These are phyloP conservation scores for Drosophila mayri DNA, from an alignment of 1,140 invertebrate genomes.

Conservation along the genomic window DNA sequence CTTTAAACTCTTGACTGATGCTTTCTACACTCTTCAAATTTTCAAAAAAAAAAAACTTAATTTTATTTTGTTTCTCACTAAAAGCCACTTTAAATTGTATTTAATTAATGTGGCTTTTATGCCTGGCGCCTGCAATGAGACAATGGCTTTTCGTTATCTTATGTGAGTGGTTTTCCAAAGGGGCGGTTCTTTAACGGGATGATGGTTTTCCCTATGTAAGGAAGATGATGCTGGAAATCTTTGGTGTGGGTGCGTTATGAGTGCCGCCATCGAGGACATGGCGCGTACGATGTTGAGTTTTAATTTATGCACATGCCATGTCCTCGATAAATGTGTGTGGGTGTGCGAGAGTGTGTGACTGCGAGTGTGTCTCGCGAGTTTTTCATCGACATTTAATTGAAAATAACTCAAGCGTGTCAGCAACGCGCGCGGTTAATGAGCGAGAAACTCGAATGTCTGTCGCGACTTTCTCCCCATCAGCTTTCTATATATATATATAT, in stretches of 20 bases:
- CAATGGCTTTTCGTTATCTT: conserved; percentile 62
- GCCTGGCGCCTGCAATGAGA: conserved; percentile 44
- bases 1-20: neutral
- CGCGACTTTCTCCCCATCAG: conserved; percentile 51
- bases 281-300: conserved; percentile 59
- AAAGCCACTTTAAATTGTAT: conserved; percentile 42
- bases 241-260: conserved; percentile 53
- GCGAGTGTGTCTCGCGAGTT: conserved; percentile 59
- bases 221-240: neutral
- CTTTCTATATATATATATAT: neutral
- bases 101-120: conserved; percentile 56
- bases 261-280: conserved; percentile 63
- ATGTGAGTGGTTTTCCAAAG: neutral
- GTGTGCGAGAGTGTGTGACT: conserved; percentile 14
- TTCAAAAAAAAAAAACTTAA: neutral
- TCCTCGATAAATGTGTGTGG: conserved; percentile 44
- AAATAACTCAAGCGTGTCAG: conserved; percentile 83
- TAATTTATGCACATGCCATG: conserved; percentile 73
- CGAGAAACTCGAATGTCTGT: conserved; percentile 82
- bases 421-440: conserved; percentile 81
- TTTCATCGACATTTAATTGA: conserved; percentile 83
- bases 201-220: too few species aligned
- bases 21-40: too few species aligned
- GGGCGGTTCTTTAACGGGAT: neutral
- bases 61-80: neutral